Evolutionary conservation across 2,797 vertebrate species (phyloP).

Genomic region (Gastrophryne carolinensis): DNA sequence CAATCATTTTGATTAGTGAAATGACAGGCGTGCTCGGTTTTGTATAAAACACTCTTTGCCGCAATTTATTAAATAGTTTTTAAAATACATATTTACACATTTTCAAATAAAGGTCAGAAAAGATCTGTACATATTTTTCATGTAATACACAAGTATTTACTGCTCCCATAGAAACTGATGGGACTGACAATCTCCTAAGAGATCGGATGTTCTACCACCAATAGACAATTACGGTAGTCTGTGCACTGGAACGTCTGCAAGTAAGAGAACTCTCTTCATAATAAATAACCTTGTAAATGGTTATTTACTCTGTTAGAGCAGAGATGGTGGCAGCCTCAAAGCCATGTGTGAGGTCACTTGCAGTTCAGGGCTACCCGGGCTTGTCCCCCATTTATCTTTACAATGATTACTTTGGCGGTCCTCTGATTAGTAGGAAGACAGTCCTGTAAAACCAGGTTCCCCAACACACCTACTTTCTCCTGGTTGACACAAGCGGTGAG

Average conservation of each 20-base stretch:
- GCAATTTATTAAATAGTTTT: slow-evolving; percentile 25
- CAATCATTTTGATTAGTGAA: neutral
- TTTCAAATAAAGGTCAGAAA: neutral
- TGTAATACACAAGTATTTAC: slow-evolving; percentile 35
- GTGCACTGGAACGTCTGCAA: too few relatives aligned
- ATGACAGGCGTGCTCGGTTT: neutral
- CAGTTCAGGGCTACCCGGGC: too few relatives aligned
- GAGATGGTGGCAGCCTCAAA: too few relatives aligned
- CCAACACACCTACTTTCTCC: neutral
- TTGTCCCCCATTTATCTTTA: too few relatives aligned
- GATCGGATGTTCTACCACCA: neutral
- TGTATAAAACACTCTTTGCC: neutral
- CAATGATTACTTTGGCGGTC: neutral
- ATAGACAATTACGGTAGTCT: too few relatives aligned
- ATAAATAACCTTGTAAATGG: too few relatives aligned
- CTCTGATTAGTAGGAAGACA: neutral
- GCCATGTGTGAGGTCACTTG: neutral
- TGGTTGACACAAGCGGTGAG: neutral
- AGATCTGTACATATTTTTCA: neutral
- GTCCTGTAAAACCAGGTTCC: slow-evolving; percentile 2
- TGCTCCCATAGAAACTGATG: neutral
- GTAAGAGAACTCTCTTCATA: too few relatives aligned
- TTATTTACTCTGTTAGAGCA: neutral
- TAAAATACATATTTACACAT: neutral
- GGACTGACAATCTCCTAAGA: neutral